Evolutionary conservation across 2,888 invertebrate genomes (phyloP), one percentile per base, ranked within the genome.

Genomic region (Nemotelus nigrinus): DNA sequence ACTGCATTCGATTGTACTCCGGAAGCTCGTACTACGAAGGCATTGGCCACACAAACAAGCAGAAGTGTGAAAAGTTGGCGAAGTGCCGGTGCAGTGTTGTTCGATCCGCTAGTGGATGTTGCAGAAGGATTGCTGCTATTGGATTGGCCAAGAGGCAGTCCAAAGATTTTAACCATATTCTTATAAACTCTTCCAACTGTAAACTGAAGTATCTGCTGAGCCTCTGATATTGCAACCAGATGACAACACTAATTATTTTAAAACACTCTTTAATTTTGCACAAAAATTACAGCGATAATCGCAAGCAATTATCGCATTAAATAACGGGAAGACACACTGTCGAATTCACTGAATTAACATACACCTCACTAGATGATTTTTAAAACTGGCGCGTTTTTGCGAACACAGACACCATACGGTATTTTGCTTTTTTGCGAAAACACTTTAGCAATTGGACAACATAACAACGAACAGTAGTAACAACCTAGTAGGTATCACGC

Each of bases 101-200:
- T 47, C 10, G 58, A 8, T 60, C 72, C 60, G n/a, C n/a, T 47
- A 8, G 57, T 6, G 0, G 53, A 5, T 39, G 76, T 41, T 64
- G 63, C 53, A 76, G 65, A 43, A 10, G 65, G 63, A 48, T 48
- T 74, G 74, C 74, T 74, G 8, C 25, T 25, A 25, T 50, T 74
- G 63, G 60, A 53, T 41, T 39, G 43, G 74, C 74, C 74, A 60
- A 63, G 44, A 6, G 74, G 63, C 60, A 74, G 60, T 74, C 63
- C 74, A 63, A 74, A 74, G 48, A 74, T 63, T 74, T 74, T 74
- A 60, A 74, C 74, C 74, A 74, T 74, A 74, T 74, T 63, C 48
- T 71, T 68, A 41, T 53, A 43, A 71, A 55, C 53, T 8, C 71
- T 43, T 25, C 25, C 25, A 25, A 25, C 25, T 39, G 5, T 3